Evolutionary conservation across 2,888 invertebrate species (phyloP).

Genomic region (Flabesymbios commensalis): DNA sequence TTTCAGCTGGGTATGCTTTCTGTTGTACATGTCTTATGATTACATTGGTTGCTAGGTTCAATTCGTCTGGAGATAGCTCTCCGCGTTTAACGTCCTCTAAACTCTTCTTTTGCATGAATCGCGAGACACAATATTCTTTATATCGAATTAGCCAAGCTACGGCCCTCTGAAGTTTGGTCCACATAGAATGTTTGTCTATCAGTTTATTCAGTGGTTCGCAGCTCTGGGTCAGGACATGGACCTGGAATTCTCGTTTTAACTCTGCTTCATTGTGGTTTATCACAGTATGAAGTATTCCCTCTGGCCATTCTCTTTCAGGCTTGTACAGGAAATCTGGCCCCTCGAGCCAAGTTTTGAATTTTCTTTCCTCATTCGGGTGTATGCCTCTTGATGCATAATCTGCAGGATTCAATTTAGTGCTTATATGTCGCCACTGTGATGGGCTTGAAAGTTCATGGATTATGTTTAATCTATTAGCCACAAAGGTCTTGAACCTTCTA

Average conservation of each 20-base stretch:
- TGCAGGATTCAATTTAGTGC: conserved; percentile 33
- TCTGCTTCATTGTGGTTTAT: too few relatives aligned
- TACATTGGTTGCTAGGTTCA: background rate
- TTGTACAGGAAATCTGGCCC: too few relatives aligned
- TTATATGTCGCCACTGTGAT: conserved; percentile 34
- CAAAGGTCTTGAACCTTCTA: conserved; percentile 35
- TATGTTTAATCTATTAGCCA: conserved; percentile 38
- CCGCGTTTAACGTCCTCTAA: background rate
- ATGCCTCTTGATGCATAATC: too few relatives aligned
- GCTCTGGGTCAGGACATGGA: too few relatives aligned
- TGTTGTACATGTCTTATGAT: background rate
- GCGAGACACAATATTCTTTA: background rate
- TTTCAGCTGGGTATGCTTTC: background rate
- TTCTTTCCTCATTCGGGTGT: too few relatives aligned
- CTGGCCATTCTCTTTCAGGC: too few relatives aligned
- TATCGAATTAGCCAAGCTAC: conserved; percentile 4
- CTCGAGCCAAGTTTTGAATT: too few relatives aligned
- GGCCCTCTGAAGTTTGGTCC: background rate
- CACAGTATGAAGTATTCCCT: too few relatives aligned
- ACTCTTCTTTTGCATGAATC: background rate
- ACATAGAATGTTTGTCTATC: background rate
- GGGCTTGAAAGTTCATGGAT: conserved; percentile 27
- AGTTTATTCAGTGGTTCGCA: too few relatives aligned
- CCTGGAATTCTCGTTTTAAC: too few relatives aligned
- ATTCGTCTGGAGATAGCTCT: background rate